Conservation (phyloP, 64 coral and sea anemone genomes). For the Trachythela sp. region DNA sequence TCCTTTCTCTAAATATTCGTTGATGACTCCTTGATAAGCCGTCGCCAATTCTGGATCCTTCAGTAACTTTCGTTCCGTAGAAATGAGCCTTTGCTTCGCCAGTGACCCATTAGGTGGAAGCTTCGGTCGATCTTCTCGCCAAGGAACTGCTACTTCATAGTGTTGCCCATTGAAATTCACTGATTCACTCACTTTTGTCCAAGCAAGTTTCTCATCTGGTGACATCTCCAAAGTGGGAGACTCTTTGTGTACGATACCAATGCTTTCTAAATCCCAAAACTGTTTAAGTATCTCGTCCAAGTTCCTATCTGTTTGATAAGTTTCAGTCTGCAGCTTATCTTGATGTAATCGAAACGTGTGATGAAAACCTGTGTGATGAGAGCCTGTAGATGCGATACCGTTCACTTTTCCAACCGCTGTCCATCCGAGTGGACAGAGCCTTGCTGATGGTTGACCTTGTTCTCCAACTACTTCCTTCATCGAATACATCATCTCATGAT, state of each 20-base stretch:
- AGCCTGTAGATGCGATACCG: not conserved
- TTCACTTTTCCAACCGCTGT: conserved; percentile 27
- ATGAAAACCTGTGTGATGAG: not conserved
- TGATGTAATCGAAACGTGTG: not conserved
- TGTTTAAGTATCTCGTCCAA: conserved; percentile 26
- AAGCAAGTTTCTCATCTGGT: conserved; percentile 39
- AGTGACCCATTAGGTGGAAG: conserved; percentile 41
- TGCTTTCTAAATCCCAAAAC: conserved; percentile 58
- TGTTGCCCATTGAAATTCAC: not conserved
- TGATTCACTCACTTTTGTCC: conserved; percentile 22
- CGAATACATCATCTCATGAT: conserved; percentile 36
- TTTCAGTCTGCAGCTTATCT: not conserved
- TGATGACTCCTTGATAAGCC: conserved; percentile 50
- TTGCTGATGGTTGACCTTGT: conserved; percentile 27
- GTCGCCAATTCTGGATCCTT: conserved; percentile 43
- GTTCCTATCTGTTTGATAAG: not conserved
- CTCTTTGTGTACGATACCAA: conserved; percentile 28
- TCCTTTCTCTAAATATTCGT: conserved; percentile 56
- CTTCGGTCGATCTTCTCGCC: conserved; percentile 39
- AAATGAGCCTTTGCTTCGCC: conserved; percentile 33
- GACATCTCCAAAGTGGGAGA: conserved; percentile 13
- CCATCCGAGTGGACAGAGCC: conserved; percentile 47
- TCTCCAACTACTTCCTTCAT: conserved; percentile 28
- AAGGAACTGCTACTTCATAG: conserved; percentile 44
- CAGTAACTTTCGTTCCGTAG: conserved; percentile 45